Evolutionary conservation across 2,797 vertebrate species (phyloP).

Genomic region (Poecile montanus): DNA sequence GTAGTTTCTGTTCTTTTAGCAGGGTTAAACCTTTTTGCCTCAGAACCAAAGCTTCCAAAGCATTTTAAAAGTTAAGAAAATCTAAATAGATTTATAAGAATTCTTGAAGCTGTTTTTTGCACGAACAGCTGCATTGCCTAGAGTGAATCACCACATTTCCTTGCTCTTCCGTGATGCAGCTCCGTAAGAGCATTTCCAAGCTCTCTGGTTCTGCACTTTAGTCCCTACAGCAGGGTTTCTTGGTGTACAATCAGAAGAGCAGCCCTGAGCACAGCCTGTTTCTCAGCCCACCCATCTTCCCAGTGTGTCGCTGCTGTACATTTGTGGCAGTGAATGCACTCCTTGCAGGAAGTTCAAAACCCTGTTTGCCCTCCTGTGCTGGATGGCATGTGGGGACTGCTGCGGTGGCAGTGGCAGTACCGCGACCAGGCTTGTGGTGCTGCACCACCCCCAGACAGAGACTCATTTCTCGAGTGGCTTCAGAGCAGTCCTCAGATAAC

Average conservation of each 20-base stretch:
- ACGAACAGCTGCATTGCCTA: not conserved
- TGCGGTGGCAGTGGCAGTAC: not conserved
- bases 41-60: not conserved
- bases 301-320: not conserved
- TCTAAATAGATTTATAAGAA: not conserved
- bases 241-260: not conserved
- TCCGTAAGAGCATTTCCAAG: not conserved
- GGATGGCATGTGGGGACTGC: not conserved
- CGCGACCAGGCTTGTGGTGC: rapidly evolving
- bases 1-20: not conserved
- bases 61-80: not conserved
- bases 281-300: not conserved
- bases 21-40: not conserved
- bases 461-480: not conserved
- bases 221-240: not conserved
- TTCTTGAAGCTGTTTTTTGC: not conserved
- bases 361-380: not conserved
- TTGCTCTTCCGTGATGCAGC: not conserved
- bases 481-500: not conserved
- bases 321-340: too few relatives aligned
- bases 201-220: not conserved
- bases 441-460: not conserved
- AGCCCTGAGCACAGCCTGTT: not conserved
- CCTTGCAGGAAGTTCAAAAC: not conserved
- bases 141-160: not conserved